Percentiles rank a stretch among this genome's conserved stretches.
Conservation (phyloP, 2,888 invertebrate genomes). For the Amaurobius ferox region DNA sequence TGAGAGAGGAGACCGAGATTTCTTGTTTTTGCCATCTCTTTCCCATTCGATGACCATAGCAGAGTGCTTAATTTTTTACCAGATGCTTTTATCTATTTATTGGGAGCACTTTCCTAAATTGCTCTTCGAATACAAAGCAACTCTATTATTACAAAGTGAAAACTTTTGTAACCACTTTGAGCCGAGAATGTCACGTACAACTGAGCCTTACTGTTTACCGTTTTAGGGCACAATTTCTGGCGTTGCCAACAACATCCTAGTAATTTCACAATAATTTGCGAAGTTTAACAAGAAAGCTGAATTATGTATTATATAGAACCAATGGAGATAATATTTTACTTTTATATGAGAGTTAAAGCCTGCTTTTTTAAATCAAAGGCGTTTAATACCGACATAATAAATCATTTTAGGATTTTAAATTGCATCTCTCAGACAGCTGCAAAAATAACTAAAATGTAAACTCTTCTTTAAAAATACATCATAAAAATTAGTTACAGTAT, state of each 20-base stretch:
- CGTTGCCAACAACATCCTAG: conserved; percentile 29
- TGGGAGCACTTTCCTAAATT: conserved; percentile 69
- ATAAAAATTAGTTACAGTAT: too few species aligned
- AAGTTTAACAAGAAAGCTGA: conserved; percentile 21
- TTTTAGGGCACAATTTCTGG: conserved; percentile 27
- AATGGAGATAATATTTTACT: conserved; percentile 15
- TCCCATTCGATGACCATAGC: conserved; percentile 62
- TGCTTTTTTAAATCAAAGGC: not conserved
- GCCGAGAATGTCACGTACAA: conserved; percentile 45
- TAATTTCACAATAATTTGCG: conserved; percentile 38
- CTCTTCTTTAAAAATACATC: too few species aligned
- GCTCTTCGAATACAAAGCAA: conserved; percentile 71
- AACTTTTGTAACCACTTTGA: conserved; percentile 68
- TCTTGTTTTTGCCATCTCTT: conserved; percentile 39
- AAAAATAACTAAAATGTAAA: too few species aligned
- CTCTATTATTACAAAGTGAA: conserved; percentile 66
- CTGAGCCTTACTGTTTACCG: conserved; percentile 28
- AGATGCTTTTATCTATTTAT: conserved; percentile 69
- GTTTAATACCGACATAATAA: too few species aligned
- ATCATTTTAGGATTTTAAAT: too few species aligned
- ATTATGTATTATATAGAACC: conserved; percentile 39
- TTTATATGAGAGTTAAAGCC: conserved; percentile 30
- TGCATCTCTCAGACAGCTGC: too few species aligned
- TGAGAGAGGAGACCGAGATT: conserved; percentile 50
- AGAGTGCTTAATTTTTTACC: conserved; percentile 66